Percentiles rank a stretch among this genome's conserved stretches.
Evolutionary conservation across 2,888 invertebrate species (phyloP).

Genomic region (Bugulina stolonifera): DNA sequence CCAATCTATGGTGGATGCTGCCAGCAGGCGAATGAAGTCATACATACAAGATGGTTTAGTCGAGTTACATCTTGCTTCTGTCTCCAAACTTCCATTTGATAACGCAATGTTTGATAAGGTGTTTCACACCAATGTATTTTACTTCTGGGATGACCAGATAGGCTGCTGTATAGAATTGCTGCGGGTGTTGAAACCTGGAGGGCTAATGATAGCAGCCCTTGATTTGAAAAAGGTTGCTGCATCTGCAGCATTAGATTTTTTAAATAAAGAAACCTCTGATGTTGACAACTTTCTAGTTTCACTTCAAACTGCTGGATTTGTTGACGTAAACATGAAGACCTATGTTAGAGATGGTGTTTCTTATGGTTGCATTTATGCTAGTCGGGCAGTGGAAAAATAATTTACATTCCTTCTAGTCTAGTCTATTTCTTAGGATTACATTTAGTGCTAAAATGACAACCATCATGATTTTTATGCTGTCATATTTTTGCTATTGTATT

Average conservation of each 20-base stretch:
- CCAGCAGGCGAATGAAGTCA: constrained; percentile 30
- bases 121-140: constrained; percentile 44
- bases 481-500: too few relatives aligned
- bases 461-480: too few relatives aligned
- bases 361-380: constrained; percentile 15
- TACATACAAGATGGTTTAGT: constrained; percentile 36
- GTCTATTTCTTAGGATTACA: too few relatives aligned
- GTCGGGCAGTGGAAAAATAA: too few relatives aligned
- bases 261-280: constrained; percentile 35
- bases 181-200: constrained; percentile 41
- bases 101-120: constrained; percentile 38
- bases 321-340: constrained; percentile 33
- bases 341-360: constrained; percentile 7
- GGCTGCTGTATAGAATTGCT: constrained; percentile 34
- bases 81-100: constrained; percentile 36
- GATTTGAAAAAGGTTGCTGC: constrained; percentile 31
- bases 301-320: constrained; percentile 37
- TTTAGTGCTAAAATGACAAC: too few relatives aligned
- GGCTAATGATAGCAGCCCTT: constrained; percentile 36
- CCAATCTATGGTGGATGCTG: constrained; percentile 34
- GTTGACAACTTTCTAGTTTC: constrained; percentile 37
- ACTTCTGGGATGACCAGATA: constrained; percentile 42
- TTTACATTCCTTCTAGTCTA: too few relatives aligned
- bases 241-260: constrained; percentile 30
- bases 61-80: constrained; percentile 32